Percentiles rank a stretch among this genome's conserved stretches.
Evolutionary conservation across 2,888 invertebrate species (phyloP).

Genomic region (Agelastica alni): DNA sequence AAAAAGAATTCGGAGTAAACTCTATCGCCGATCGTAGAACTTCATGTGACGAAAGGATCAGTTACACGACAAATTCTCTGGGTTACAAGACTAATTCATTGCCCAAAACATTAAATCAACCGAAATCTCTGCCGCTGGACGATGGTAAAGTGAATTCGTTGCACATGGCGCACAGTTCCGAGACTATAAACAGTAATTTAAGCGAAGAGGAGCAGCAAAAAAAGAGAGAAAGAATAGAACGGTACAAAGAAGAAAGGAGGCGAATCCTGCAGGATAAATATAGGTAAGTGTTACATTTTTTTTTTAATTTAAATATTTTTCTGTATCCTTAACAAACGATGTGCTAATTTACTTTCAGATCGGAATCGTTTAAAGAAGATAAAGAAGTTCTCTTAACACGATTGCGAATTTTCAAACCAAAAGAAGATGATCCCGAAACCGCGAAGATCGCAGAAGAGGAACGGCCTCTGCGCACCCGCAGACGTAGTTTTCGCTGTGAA

Average conservation of each 20-base stretch:
- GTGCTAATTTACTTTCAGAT: constrained; percentile 55
- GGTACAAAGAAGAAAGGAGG: constrained; percentile 88
- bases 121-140: constrained; percentile 60
- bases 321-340: not conserved
- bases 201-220: constrained; percentile 53
- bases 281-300: constrained; percentile 37
- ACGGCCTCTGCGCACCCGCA: constrained; percentile 30
- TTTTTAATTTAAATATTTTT: not conserved
- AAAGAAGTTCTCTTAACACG: constrained; percentile 60
- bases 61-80: constrained; percentile 29
- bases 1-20: constrained; percentile 65
- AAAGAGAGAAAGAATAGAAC: constrained; percentile 83
- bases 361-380: constrained; percentile 74
- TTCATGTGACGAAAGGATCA: constrained; percentile 55
- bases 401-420: constrained; percentile 54
- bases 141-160: constrained; percentile 45
- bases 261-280: constrained; percentile 84
- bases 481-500: constrained; percentile 38
- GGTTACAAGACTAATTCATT: constrained; percentile 59
- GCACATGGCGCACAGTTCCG: constrained; percentile 50
- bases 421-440: constrained; percentile 36
- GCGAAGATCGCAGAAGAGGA: constrained; percentile 21
- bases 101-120: constrained; percentile 62
- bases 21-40: constrained; percentile 61
- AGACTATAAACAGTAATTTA: constrained; percentile 39